phyloP scores from a whole-genome alignment of 2,113 vertebrate species.

The Heterocephalus glaber region DNA sequence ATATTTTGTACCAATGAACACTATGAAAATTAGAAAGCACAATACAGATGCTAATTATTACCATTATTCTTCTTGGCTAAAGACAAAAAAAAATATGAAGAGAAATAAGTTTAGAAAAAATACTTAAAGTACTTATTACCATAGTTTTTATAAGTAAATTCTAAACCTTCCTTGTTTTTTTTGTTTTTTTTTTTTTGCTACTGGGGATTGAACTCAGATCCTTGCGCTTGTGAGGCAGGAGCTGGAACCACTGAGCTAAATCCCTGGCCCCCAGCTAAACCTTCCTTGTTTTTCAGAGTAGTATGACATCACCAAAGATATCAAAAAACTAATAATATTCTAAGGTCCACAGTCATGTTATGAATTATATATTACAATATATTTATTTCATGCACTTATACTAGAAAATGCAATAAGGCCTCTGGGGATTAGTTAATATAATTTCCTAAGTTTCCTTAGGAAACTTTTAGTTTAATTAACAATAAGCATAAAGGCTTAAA shows the following conservation, averaged over 20 bases:
- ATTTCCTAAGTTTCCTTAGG: neutral
- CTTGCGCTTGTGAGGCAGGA: too few relatives aligned
- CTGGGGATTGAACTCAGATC: too few relatives aligned
- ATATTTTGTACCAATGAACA: neutral
- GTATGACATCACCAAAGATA: neutral
- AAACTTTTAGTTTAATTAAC: conserved; percentile 47
- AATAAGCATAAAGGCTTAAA: conserved; percentile 12
- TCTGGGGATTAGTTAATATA: conserved; percentile 17
- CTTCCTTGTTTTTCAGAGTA: too few relatives aligned
- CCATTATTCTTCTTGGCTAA: neutral
- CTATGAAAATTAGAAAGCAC: neutral
- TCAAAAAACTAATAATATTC: neutral
- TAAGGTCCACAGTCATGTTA: neutral
- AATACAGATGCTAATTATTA: conserved; percentile 20
- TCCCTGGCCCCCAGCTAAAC: too few relatives aligned
- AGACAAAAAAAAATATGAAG: neutral
- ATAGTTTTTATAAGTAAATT: neutral
- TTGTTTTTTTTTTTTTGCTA: too few relatives aligned
- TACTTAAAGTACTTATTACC: neutral
- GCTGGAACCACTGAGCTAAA: too few relatives aligned
- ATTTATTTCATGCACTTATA: neutral
- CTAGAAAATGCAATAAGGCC: neutral
- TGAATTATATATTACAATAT: neutral
- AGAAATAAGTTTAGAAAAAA: neutral
- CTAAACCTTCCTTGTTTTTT: conserved; percentile 39